phyloP scores from a whole-genome alignment of 1,140 invertebrate species.

The Bactericera cockerelli region DNA sequence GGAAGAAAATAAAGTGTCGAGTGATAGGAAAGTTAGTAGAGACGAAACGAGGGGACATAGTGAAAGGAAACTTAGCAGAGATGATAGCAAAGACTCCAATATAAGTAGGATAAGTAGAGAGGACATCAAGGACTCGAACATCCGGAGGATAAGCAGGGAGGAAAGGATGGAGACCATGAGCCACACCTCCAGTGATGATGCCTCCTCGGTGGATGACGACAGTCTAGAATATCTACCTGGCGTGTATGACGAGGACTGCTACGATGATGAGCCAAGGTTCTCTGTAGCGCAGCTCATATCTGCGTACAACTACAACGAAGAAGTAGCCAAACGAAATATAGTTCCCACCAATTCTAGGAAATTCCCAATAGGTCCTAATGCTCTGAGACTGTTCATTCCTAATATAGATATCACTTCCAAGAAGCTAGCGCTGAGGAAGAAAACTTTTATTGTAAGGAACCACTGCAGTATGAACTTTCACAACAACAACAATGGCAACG shows the following conservation, averaged over 20 bases:
- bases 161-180: not conserved
- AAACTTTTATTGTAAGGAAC: slow-evolving; percentile 26
- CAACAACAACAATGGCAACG: not conserved
- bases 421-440: slow-evolving; percentile 31
- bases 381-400: slow-evolving; percentile 34
- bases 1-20: too few relatives aligned
- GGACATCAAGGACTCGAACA: not conserved
- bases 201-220: not conserved
- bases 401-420: slow-evolving; percentile 33
- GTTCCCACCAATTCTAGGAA: slow-evolving; percentile 20
- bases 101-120: not conserved
- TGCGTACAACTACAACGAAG: slow-evolving; percentile 37
- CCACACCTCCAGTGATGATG: slow-evolving; percentile 1
- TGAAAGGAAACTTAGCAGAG: not conserved
- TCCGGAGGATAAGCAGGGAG: not conserved
- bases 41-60: not conserved
- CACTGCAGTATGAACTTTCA: slow-evolving; percentile 15
- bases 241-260: slow-evolving; percentile 24
- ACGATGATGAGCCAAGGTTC: slow-evolving; percentile 34
- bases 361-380: slow-evolving; percentile 36
- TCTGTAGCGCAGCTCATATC: slow-evolving; percentile 36
- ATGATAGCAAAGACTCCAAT: slow-evolving; percentile 7
- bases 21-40: not conserved
- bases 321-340: slow-evolving; percentile 26
- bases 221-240: slow-evolving; percentile 24